A percentile compares a stretch with the other conserved stretches of the same genome.
Evolutionary conservation across 2,797 vertebrate genomes (phyloP).

Genomic region (Acropternis orthonyx): DNA sequence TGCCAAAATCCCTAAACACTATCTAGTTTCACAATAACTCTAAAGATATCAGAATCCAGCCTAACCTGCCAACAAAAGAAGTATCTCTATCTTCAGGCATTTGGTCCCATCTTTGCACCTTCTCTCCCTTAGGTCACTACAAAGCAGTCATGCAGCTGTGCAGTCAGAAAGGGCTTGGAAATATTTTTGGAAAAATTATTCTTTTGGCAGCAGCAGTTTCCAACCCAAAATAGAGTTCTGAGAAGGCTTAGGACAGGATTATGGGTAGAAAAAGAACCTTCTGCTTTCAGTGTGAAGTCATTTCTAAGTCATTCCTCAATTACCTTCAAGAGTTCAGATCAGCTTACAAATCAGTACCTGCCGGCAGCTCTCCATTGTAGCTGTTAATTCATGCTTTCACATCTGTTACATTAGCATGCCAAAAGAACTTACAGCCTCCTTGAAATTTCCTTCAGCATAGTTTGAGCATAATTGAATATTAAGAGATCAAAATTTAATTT

Average conservation of each 20-base stretch:
- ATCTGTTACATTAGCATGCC: conserved; percentile 72
- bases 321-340: conserved; percentile 30
- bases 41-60: not conserved
- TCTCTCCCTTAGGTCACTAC: not conserved
- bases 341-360: conserved; percentile 61
- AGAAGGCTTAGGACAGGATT: not conserved
- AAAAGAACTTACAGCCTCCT: conserved; percentile 67
- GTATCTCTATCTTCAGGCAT: not conserved
- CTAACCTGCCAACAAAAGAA: not conserved
- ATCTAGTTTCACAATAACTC: not conserved
- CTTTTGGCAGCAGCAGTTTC: not conserved
- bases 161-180: not conserved
- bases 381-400: conserved; percentile 65
- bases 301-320: conserved; percentile 54
- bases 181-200: not conserved
- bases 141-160: not conserved
- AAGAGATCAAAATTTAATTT: conserved; percentile 65
- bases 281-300: conserved; percentile 28
- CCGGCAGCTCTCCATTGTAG: conserved; percentile 43
- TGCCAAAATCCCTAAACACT: not conserved
- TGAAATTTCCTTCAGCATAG: conserved; percentile 67
- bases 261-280: not conserved
- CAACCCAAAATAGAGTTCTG: not conserved
- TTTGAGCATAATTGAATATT: conserved; percentile 67
- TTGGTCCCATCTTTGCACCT: not conserved